Evolutionary conservation across 2,797 vertebrate species (phyloP).

Genomic region (Gobionotothen gibberifrons): DNA sequence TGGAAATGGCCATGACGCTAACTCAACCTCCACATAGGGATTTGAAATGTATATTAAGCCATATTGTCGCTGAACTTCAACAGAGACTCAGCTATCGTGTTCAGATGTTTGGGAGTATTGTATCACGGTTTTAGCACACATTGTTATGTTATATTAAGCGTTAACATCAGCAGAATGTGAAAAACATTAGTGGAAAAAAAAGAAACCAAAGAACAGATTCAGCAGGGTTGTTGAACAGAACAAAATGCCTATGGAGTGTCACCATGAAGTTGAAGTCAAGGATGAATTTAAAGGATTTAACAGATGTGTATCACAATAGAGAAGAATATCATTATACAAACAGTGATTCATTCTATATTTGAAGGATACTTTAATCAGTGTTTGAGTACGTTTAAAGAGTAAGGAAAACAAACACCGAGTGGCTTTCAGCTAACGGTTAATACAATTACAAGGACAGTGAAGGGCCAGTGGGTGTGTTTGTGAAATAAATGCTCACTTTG

Average conservation of each 20-base stretch:
- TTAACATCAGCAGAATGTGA: not conserved
- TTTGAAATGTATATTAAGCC: not conserved
- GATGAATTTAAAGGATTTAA: not conserved
- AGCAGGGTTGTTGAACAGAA: not conserved
- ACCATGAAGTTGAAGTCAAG: not conserved
- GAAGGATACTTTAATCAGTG: not conserved
- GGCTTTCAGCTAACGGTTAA: not conserved
- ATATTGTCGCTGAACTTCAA: not conserved
- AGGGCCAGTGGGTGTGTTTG: not conserved
- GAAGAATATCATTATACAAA: not conserved
- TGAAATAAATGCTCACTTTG: conserved; percentile 2
- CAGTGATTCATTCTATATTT: not conserved
- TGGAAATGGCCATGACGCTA: not conserved
- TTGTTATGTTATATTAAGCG: not conserved
- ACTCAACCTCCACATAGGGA: not conserved
- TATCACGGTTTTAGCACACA: not conserved
- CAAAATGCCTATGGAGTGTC: not conserved
- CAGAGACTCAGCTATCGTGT: not conserved
- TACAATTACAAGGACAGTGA: not conserved
- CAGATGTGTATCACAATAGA: not conserved
- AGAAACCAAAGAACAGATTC: not conserved
- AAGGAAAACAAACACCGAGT: not conserved
- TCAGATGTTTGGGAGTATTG: not conserved
- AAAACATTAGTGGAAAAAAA: not conserved
- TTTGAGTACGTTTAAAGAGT: not conserved